Percentiles rank a stretch among this genome's conserved stretches.
phyloP scores from a whole-genome alignment of 1,140 invertebrate species.

The Geopemphigus sp. region DNA sequence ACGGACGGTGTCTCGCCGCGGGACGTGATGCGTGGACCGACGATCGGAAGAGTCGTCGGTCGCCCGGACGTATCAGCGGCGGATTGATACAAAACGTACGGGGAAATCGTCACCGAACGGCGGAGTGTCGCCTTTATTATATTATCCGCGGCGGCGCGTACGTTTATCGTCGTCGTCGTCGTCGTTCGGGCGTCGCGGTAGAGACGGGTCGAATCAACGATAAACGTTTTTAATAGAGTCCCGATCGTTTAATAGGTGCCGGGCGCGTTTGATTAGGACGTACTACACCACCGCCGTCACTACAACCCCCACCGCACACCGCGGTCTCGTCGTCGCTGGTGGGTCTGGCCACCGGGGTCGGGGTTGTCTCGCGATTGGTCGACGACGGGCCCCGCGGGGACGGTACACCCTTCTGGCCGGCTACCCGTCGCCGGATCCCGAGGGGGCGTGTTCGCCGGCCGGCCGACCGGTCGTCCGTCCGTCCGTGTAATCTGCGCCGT shows the following conservation, averaged over 20 bases:
- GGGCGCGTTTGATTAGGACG: slow-evolving; percentile 28
- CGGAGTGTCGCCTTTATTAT: not conserved
- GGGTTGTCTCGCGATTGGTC: slow-evolving; percentile 29
- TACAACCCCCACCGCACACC: not conserved
- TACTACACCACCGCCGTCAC: not conserved
- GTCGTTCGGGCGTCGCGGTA: too few relatives aligned
- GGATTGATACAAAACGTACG: too few relatives aligned
- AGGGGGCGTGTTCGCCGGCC: slow-evolving; percentile 24
- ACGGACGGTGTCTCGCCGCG: not conserved
- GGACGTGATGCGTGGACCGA: too few relatives aligned
- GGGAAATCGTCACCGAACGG: too few relatives aligned
- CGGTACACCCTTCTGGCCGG: slow-evolving; percentile 4
- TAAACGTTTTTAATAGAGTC: slow-evolving; percentile 44
- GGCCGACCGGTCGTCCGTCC: too few relatives aligned
- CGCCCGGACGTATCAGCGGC: too few relatives aligned
- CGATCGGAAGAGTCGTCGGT: too few relatives aligned
- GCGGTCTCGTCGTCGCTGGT: not conserved
- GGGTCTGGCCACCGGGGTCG: not conserved
- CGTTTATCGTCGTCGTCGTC: not conserved
- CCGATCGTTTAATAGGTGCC: slow-evolving; percentile 39
- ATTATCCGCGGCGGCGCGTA: too few relatives aligned
- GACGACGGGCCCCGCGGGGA: not conserved
- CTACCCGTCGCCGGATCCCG: not conserved
- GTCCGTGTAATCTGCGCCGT: slow-evolving; percentile 21
- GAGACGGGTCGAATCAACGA: too few relatives aligned